Percentiles rank a stretch among this genome's conserved stretches.
These are phyloP conservation scores for Pseudochirops corinnae DNA, from an alignment of 2,797 vertebrate species.

Conservation along the genomic window DNA sequence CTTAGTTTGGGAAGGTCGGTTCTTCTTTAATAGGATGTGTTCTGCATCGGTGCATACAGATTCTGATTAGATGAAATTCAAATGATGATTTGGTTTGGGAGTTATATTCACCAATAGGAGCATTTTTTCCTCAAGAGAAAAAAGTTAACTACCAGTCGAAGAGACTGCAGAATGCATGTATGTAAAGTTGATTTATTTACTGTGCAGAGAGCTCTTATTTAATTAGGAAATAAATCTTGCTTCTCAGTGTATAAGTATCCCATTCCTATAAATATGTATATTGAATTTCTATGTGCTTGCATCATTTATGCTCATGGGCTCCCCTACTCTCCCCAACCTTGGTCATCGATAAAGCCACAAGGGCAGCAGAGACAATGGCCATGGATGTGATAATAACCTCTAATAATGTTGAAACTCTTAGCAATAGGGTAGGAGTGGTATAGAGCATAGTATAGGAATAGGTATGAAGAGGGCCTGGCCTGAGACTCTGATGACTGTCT, in stretches of 20 bases:
- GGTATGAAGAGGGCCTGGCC: not conserved
- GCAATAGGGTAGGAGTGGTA: not conserved
- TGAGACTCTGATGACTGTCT: not conserved
- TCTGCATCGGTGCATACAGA: conserved; percentile 18
- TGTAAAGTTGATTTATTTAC: not conserved
- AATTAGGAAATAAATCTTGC: conserved; percentile 47
- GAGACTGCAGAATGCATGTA: not conserved
- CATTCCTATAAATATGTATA: not conserved
- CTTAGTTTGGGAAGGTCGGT: conserved; percentile 7
- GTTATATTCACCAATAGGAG: not conserved
- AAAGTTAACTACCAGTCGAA: not conserved
- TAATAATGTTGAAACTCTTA: not conserved
- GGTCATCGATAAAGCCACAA: not conserved
- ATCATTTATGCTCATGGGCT: not conserved
- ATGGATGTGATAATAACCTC: not conserved
- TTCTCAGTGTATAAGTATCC: not conserved
- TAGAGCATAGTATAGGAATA: not conserved
- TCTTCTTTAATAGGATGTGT: conserved; percentile 25
- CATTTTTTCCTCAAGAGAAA: not conserved
- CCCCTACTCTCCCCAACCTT: fast-evolving
- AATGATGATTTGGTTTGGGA: conserved; percentile 4
- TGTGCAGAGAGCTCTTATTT: conserved; percentile 6
- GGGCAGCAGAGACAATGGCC: not conserved
- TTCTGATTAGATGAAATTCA: not conserved
- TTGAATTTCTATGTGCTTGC: not conserved